phyloP scores from a whole-genome alignment of 2,888 invertebrate genomes.

The Bembecia ichneumoniformis region DNA sequence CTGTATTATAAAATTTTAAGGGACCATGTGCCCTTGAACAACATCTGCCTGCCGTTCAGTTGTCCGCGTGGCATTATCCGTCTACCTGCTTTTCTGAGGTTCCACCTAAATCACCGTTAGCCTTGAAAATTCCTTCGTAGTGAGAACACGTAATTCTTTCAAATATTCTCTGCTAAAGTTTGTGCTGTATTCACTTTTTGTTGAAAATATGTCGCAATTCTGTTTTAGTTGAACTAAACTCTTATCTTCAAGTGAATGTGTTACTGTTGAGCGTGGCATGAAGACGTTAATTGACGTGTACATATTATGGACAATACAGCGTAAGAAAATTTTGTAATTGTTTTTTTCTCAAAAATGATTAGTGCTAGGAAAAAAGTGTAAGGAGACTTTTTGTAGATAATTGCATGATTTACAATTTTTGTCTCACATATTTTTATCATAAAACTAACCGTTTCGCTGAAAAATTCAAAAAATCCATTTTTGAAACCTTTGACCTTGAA shows the following conservation, averaged over 20 bases:
- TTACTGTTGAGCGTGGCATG: conserved; percentile 20
- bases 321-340: too few species aligned
- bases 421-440: too few species aligned
- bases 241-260: conserved; percentile 23
- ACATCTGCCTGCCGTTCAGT: conserved; percentile 5
- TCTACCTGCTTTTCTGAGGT: conserved; percentile 6
- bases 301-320: too few species aligned
- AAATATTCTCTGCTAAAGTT: conserved; percentile 3
- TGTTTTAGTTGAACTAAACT: conserved; percentile 25
- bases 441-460: too few species aligned
- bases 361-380: too few species aligned
- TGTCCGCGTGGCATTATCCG: conserved; percentile 2
- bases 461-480: too few species aligned
- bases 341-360: too few species aligned
- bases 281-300: conserved; percentile 11
- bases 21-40: conserved; percentile 4
- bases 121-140: conserved; percentile 3
- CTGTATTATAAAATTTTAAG: too few species aligned
- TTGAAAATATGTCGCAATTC: conserved; percentile 11
- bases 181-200: neutral
- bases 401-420: too few species aligned
- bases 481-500: too few species aligned
- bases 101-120: conserved; percentile 5
- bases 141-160: conserved; percentile 2
- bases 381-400: too few species aligned